Percentiles rank a stretch among this genome's conserved stretches.
These are phyloP conservation scores for Arge pagana DNA, from an alignment of 2,888 invertebrate species.

Conservation along the genomic window DNA sequence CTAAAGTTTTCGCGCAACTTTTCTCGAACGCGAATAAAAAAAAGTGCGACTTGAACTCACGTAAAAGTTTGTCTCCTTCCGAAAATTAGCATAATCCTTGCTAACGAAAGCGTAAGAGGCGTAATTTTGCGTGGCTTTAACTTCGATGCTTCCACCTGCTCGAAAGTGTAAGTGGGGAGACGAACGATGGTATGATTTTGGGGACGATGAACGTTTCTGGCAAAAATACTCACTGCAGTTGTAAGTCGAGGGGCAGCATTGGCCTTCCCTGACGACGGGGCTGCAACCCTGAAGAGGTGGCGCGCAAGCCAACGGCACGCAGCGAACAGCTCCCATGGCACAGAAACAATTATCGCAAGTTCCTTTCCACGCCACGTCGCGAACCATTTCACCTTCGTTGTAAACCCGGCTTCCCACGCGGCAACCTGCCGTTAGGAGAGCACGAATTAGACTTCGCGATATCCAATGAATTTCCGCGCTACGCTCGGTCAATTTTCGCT, in stretches of 20 bases:
- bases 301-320: slow-evolving; percentile 77
- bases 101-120: slow-evolving; percentile 61
- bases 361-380: slow-evolving; percentile 61
- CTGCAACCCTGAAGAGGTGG: slow-evolving; percentile 76
- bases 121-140: slow-evolving; percentile 61
- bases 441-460: no score
- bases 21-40: no score
- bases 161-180: slow-evolving; percentile 22
- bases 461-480: not conserved
- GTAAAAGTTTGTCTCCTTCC: slow-evolving; percentile 57
- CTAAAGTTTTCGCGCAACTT: no score
- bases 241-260: slow-evolving; percentile 85
- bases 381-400: slow-evolving; percentile 74
- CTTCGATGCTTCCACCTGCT: slow-evolving; percentile 62
- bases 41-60: no score
- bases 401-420: slow-evolving; percentile 65
- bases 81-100: slow-evolving; percentile 62
- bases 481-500: no score
- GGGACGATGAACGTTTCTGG: slow-evolving; percentile 3
- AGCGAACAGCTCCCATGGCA: slow-evolving; percentile 72
- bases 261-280: slow-evolving; percentile 75
- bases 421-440: no score
- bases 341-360: slow-evolving; percentile 83
- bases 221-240: slow-evolving; percentile 69
- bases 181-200: slow-evolving; percentile 13